Evolutionary conservation across 2,888 invertebrate genomes (phyloP), one percentile per base, ranked within the genome.

Genomic region (Listrodromus nycthemerus): DNA sequence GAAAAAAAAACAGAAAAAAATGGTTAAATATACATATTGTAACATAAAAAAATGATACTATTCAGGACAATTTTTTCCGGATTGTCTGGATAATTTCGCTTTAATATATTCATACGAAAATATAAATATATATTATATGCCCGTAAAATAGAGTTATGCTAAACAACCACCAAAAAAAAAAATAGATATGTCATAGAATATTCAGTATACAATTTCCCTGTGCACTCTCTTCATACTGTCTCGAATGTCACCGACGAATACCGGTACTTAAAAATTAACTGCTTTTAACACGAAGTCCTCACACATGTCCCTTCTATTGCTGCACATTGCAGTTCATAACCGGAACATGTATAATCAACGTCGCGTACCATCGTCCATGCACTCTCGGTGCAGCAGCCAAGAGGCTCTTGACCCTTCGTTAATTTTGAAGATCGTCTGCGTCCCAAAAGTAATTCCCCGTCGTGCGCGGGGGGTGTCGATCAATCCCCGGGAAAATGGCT

Each of bases 401-500:
- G 50, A 7, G 48, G 30, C 10, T 48, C 33, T 63, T 19, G 48
- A 74, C n/a, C 45, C 41, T 45, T 61, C 61, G 48, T 63, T 21
- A 50, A 74, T 48, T 63, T 63, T 33, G 63, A 65, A 74, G 21
- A 74, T 50, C 74, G 33, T 65, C 16, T 16, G 50, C n/a, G 13
- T 48, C 16, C 7, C 48, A 21, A 61, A 30, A 50, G 63, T 65
- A 21, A 74, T 65, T 50, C 33, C 16, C 50, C 16, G 21, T n/a
- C 16, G 27, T 16, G 33, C 16, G 19, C 30, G 16, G 19, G 48
- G 7, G 1, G 24, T 37, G 45, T 48, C 33, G 74, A 65, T 63
- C 33, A 50, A 50, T 65, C 63, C 33, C 50, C 50, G 30, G 63
- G 63, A 8, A 74, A 74, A 74, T 74, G 16, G 33, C 74, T 50